A percentile compares a stretch with the other conserved stretches of the same genome.
Evolutionary conservation across 2,113 vertebrate species (phyloP).

Genomic region (Ceyx margarethae): DNA sequence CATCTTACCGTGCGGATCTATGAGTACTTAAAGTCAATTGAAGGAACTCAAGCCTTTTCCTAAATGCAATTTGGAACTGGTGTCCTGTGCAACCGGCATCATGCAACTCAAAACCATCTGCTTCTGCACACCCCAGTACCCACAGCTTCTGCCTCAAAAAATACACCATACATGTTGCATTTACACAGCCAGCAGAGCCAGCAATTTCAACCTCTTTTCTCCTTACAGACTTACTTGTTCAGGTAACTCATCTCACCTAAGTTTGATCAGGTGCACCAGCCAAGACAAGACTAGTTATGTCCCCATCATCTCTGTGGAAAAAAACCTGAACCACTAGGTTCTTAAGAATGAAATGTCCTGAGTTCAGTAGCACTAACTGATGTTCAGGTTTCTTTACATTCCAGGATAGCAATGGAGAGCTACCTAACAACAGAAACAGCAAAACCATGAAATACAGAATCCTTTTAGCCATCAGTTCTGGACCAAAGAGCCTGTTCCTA

Average conservation of each 20-base stretch:
- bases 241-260: background rate
- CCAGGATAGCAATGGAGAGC: background rate
- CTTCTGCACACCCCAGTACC: background rate
- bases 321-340: background rate
- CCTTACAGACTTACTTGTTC: background rate
- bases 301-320: background rate
- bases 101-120: accelerated
- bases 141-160: background rate
- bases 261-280: background rate
- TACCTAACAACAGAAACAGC: background rate
- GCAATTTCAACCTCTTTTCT: background rate
- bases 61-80: background rate
- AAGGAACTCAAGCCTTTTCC: background rate
- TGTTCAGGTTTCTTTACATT: accelerated
- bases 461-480: background rate
- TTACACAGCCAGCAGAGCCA: background rate
- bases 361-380: background rate
- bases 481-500: background rate
- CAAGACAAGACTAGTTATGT: background rate
- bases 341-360: background rate
- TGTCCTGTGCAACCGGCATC: background rate
- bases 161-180: background rate
- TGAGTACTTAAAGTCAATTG: background rate
- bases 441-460: background rate
- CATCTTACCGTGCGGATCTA: background rate